phyloP scores from a whole-genome alignment of 1,140 invertebrate genomes.

The Babylonia areolata region DNA sequence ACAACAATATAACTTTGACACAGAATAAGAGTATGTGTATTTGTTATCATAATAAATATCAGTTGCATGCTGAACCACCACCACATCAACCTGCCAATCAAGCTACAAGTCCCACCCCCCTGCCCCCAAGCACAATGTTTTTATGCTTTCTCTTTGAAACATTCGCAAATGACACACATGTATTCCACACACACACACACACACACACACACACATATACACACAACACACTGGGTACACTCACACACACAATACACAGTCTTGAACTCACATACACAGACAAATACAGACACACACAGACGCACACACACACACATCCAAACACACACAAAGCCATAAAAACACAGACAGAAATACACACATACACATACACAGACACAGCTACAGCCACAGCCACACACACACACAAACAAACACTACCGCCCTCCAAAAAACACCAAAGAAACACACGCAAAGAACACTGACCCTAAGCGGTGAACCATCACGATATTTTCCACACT shows the following conservation, averaged over 20 bases:
- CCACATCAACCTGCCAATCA: too few species aligned
- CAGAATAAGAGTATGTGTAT: too few species aligned
- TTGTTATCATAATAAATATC: too few species aligned
- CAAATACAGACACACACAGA: neutral
- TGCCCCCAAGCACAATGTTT: too few species aligned
- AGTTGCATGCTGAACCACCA: too few species aligned
- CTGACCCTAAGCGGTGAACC: slow-evolving; percentile 73
- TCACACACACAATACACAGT: neutral
- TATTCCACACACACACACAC: too few species aligned
- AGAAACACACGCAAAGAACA: neutral
- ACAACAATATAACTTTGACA: too few species aligned
- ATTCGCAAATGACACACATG: too few species aligned
- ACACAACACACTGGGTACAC: neutral
- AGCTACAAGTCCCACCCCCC: too few species aligned
- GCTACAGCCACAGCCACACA: neutral
- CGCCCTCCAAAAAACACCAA: too few species aligned
- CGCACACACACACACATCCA: neutral
- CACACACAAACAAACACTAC: neutral
- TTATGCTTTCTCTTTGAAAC: too few species aligned
- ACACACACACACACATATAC: neutral
- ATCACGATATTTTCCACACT: slow-evolving; percentile 71
- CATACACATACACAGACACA: slow-evolving; percentile 14
- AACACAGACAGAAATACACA: neutral
- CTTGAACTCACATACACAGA: neutral
- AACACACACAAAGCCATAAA: neutral